Evolutionary conservation across 64 coral and sea anemone species (phyloP), one percentile per base, ranked within the genome.

Genomic region (Acropora tenuis): DNA sequence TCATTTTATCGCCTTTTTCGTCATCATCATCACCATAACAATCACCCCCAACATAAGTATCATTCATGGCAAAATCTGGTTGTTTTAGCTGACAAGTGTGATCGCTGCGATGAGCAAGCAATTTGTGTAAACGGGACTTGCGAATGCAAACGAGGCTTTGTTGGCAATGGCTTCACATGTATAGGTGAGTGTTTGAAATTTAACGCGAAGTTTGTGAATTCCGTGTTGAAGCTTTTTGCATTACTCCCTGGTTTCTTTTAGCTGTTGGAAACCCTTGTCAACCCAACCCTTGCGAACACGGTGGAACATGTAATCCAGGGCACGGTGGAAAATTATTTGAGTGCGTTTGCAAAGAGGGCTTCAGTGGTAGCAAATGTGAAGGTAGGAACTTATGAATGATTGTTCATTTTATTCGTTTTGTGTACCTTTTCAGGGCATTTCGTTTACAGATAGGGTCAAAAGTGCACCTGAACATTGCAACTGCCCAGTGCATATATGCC

Each of bases 211-310:
- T 30, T 30, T 50, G 58, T 43, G 50, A 8, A 4, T 30, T 30
- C 30, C 30, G 30, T 30, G 30, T 30, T 30, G 30, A 30, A 30
- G 30, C 30, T 30, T 13, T 13, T 5, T 71, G 40, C 8, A 9
- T 47, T 6, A 16, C 49, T 73, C 40, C 15, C 9, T 63, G 58
- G 3, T 15, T 75, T 30, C 30, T 30, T 30, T 76, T 80, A 99
- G 97, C 65, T 76, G 68, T 79, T 43, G 91, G 82, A 49, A 66
- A 93, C 45, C 91, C 94, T 5, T 99, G 97, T 50, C 67, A 84
- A 48, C 97, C 97, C 1, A 99, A 99, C 16, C 97, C 97, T 3
- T 99, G 97, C 89, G 88, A 96, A 41, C 96, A 99, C 67, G 82
- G 85, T 30, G 97, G 94, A 44, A 76, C 16, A 1, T 99, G 97